Base-by-base conservation (phyloP, 2,113 vertebrate species). In the Cottus gobio region DNA sequence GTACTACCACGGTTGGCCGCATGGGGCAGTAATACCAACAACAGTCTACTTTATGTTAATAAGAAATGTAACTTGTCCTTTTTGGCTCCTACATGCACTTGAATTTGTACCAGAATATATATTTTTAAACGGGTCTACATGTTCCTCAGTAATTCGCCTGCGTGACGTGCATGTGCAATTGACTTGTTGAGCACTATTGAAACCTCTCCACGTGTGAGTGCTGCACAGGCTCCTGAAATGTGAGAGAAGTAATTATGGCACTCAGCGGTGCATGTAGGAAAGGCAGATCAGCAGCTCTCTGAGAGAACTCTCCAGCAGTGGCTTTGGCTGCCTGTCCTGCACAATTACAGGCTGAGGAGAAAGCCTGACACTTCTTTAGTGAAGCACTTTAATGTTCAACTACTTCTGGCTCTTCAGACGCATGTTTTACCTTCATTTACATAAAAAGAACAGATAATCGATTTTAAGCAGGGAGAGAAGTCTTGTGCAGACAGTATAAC, bases 191-290 rank as follows among this genome's bases (percentile, higher is more conserved):
- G 58, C 34, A 62, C 68, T 81, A 64, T n/a, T 63, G 65, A 80
- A 58, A 57, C 67, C 75, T 82, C 75, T 82, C 50, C 70, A 76
- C 26, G 44, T 58, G 57, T 52, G 64, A 74, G 71, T 36, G 56
- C 64, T 0, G 37, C 66, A 37, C 70, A 50, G 62, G 62, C 74
- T 76, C 74, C 72, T 84, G 79, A 85, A 84, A 86, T 71, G 65
- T 46, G n/a, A 73, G 73, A 76, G n/a, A 85, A 70, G 77, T 79
- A 84, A 90, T 93, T 90, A 89, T 37, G 68, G 70, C 72, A 62
- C 82, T 90, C 77, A 81, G 64, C 15, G 0, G 80, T 56, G 85
- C 73, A 86, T 83, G 82, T 37, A 81, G 86, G 76, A 74, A 88
- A 86, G 13, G 57, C 65, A 83, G 79, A 86, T 85, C 24, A 36